phyloP scores from a whole-genome alignment of 2,113 vertebrate species.

The Otus sunia region DNA sequence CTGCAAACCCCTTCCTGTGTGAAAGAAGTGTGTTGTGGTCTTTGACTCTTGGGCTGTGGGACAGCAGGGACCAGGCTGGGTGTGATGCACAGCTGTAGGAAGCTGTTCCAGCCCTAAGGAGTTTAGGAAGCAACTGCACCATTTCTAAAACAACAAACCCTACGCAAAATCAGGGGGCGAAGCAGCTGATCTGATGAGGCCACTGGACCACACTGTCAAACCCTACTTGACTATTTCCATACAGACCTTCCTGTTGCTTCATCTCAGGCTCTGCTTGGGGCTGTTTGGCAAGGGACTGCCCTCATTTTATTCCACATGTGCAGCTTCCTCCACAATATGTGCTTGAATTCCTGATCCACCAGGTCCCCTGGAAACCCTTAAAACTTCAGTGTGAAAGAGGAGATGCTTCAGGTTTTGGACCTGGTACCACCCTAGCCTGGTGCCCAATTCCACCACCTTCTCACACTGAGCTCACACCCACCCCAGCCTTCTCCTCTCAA shows the following conservation, averaged over 20 bases:
- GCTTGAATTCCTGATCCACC: background rate
- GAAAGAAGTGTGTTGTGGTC: background rate
- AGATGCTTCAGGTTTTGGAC: background rate
- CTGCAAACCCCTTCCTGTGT: background rate
- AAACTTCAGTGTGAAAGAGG: background rate
- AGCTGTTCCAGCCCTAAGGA: background rate
- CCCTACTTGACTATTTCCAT: background rate
- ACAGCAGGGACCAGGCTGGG: background rate
- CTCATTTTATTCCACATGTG: background rate
- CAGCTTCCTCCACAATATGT: background rate
- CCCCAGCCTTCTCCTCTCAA: background rate
- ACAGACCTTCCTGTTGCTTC: background rate
- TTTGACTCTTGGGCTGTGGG: fast-evolving
- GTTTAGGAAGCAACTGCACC: background rate
- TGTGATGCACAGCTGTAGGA: background rate
- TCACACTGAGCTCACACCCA: background rate
- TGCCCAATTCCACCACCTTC: background rate
- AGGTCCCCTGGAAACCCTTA: background rate
- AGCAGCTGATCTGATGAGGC: background rate
- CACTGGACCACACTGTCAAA: background rate
- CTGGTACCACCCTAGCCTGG: background rate
- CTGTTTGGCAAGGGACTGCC: background rate
- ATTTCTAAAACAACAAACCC: background rate
- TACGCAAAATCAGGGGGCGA: background rate
- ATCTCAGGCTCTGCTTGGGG: background rate